Evolutionary conservation across 2,888 invertebrate genomes (phyloP).

Genomic region (Tenthredo livida): DNA sequence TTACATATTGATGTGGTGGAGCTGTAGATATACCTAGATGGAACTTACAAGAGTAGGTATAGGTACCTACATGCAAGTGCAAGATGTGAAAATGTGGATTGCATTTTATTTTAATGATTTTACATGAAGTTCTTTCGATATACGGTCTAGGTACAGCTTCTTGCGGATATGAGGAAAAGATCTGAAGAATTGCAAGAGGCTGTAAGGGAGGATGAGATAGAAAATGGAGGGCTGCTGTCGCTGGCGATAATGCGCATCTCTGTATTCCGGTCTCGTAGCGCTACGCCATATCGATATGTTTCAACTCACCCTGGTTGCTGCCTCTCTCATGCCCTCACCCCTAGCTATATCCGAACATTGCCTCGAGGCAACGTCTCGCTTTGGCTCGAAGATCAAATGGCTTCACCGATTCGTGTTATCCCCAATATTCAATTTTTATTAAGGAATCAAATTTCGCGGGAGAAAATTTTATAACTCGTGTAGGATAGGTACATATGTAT

Average conservation of each 20-base stretch:
- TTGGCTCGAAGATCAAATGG: constrained; percentile 75
- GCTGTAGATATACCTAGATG: neutral
- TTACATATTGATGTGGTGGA: neutral
- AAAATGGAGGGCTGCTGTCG: constrained; percentile 64
- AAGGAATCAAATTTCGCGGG: constrained; percentile 76
- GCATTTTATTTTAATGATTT: neutral
- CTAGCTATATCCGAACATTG: constrained; percentile 46
- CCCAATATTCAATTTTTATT: constrained; percentile 77
- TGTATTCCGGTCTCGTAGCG: constrained; percentile 76
- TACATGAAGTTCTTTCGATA: neutral
- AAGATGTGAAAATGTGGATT: neutral
- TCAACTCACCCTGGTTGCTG: constrained; percentile 61
- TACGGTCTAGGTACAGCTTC: neutral
- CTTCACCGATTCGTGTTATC: constrained; percentile 78
- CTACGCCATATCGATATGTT: constrained; percentile 76
- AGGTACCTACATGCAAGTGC: neutral
- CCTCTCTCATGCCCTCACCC: constrained; percentile 55
- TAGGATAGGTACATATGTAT: neutral
- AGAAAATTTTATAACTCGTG: constrained; percentile 69
- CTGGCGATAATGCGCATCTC: constrained; percentile 77
- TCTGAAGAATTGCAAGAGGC: constrained; percentile 58
- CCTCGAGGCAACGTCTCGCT: constrained; percentile 62
- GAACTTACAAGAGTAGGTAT: neutral
- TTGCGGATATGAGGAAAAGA: neutral
- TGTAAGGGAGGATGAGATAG: constrained; percentile 57